Percentiles rank a stretch among this genome's conserved stretches.
Conservation (phyloP, 2,888 invertebrate species). For the Leptodirus hochenwartii region DNA sequence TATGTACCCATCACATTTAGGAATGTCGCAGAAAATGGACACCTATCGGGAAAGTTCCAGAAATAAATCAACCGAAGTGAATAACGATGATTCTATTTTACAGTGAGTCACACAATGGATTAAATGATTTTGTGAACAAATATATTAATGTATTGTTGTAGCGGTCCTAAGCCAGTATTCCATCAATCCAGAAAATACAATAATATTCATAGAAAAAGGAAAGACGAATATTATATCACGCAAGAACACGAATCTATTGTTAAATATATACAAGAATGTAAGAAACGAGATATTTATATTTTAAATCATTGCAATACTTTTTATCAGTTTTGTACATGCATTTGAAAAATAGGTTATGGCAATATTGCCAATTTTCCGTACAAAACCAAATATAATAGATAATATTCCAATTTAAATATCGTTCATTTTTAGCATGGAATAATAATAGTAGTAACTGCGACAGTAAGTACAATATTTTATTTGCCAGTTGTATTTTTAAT, state of each 20-base stretch:
- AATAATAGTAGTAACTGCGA: conserved; percentile 35
- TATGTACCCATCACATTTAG: conserved; percentile 26
- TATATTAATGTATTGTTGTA: conserved; percentile 25
- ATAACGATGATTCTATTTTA: conserved; percentile 1
- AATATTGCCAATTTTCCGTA: too few relatives aligned
- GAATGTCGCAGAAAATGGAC: conserved; percentile 66
- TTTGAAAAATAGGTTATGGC: too few relatives aligned
- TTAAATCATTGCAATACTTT: too few relatives aligned
- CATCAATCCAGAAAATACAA: conserved; percentile 33
- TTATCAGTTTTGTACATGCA: too few relatives aligned
- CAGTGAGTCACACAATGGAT: conserved; percentile 5
- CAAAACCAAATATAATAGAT: too few relatives aligned
- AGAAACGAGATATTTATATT: too few relatives aligned
- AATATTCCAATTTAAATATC: too few relatives aligned
- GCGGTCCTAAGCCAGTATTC: conserved; percentile 68
- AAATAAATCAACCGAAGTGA: conserved; percentile 35
- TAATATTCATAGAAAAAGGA: conserved; percentile 23
- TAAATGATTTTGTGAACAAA: conserved; percentile 4
- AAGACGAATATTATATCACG: conserved; percentile 28
- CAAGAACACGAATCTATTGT: conserved; percentile 80
- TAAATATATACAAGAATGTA: conserved; percentile 72
- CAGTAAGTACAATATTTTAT: conserved; percentile 27
- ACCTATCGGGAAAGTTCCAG: conserved; percentile 53
- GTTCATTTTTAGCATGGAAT: conserved; percentile 41
- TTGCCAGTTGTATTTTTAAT: neutral